Base-by-base conservation (phyloP, 30 jellyfish, hydroid and myxozoan species). In the Catostylus mosaicus region DNA sequence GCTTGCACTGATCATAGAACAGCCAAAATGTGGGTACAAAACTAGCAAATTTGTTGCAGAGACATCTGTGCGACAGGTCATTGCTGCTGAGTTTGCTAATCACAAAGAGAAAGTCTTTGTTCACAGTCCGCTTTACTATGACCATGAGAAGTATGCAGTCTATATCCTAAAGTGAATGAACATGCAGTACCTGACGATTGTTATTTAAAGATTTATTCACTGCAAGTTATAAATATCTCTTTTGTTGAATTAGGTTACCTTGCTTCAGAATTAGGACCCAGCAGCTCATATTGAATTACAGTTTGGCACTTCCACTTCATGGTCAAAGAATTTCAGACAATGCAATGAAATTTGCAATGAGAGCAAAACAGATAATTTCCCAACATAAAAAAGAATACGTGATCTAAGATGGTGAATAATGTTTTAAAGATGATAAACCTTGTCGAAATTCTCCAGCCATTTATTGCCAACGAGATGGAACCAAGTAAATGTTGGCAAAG, bases 401-500 rank as follows among this genome's bases (percentile, higher is more conserved):
- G 4, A 4, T 6, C 2, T 10, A 23, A 50, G 18, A 5, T 4
- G 20, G 4, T 5, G 14, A 50, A 4, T 3, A 4, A 50, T 50
- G 20, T 10, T 23, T 3, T 10, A 27, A 10, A 9, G 26, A 10
- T 14, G 0, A 52, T 18, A 3, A 10, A 79, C 82, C 80, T 67
- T 79, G 10, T 63, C 82, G 46, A 79, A 79, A 5, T 66, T n/a
- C 16, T 29, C 47, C 26, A 57, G 36, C 89, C 89, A 79, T 40
- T 47, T 24, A 40, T 48, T 79, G 2, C 82, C 89, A 62, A 48
- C 63, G 4, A 20, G 76, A 12, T 52, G 54, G n/a, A 43, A 43
- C 89, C 89, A 79, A 32, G 30, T 30, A 63, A 79, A 63, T 46
- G n/a, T 79, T 20, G 89, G 89, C 20, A 46, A 43, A 5, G 89